Evolutionary conservation across 2,888 invertebrate species (phyloP), one percentile per base, ranked within the genome.

Genomic region (Caenorhabditis imperialis): DNA sequence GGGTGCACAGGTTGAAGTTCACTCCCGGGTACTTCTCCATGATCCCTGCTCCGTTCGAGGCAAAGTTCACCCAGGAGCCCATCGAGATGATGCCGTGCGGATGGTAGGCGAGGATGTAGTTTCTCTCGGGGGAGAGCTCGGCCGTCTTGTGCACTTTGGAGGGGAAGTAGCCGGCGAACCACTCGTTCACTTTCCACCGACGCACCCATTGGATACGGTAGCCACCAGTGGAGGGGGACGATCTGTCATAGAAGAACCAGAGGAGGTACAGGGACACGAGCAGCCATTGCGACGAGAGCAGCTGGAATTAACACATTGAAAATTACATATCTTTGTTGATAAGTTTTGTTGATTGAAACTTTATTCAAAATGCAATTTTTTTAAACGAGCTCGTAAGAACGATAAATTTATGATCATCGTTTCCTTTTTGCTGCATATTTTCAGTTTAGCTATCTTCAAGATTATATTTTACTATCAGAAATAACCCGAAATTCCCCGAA

Each of bases 21-120:
- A 48, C 2, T 1, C 48, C 48, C 20, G 48, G 48, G 16, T 10
- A 48, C 33, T 48, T 48, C 1, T 89, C 71, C 45, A 88, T 88
- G 78, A 90, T 90, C 10, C 88, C 88, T 0, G 89, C 89, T 10
- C 88, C 90, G 75, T 91, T 93, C 0, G 93, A 93, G 0, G 91
- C 92, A 89, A 96, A 95, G 42, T 93, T 92, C 0, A 92, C 91
- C 80, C 94, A 93, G 0, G 92, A 91, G 0, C 95, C 95, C 20
- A 92, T 91, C 51, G 93, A 92, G 18, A 96, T 90, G 0, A 95
- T 91, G 1, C 97, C 97, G 89, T 98, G 97, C 0, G 97, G 97
- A 89, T 94, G 96, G 72, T 92, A 92, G 6, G 94, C 94, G 62
- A 90, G 82, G n/a, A 82, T 58, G 48, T 82, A 82, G 61, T 82